phyloP scores from a whole-genome alignment of 1,140 invertebrate species.

The Ephestia elutella region DNA sequence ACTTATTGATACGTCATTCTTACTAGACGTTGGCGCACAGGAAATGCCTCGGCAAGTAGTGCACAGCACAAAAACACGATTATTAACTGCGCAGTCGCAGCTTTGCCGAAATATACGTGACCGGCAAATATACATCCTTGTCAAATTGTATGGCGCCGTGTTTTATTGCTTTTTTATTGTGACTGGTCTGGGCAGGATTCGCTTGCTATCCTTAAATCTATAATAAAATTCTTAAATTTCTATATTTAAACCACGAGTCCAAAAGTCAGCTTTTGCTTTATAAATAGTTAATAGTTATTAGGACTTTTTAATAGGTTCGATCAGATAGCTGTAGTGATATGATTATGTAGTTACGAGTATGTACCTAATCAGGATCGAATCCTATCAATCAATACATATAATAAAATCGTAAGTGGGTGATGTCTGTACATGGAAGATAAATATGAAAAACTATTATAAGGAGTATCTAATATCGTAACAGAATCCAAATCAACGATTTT shows the following conservation, averaged over 20 bases:
- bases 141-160: constrained; percentile 19
- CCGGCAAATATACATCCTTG: constrained; percentile 30
- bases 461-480: too few relatives aligned
- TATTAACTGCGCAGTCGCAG: constrained; percentile 13
- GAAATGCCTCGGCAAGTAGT: constrained; percentile 21
- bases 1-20: not conserved
- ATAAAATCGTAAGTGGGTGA: too few relatives aligned
- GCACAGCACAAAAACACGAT: not conserved
- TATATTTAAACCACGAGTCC: too few relatives aligned
- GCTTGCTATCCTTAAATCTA: not conserved
- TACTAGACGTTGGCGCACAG: constrained; percentile 19
- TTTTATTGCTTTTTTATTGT: not conserved
- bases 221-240: too few relatives aligned
- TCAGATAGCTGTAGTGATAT: too few relatives aligned
- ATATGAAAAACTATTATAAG: too few relatives aligned
- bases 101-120: constrained; percentile 35
- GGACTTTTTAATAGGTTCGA: too few relatives aligned
- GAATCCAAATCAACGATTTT: too few relatives aligned
- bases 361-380: too few relatives aligned
- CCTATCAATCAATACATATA: too few relatives aligned
- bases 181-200: not conserved
- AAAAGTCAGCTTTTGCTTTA: not conserved
- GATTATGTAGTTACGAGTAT: too few relatives aligned
- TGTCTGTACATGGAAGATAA: too few relatives aligned
- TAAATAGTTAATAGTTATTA: not conserved